Percentiles rank a stretch among this genome's conserved stretches.
Conservation (phyloP, 2,888 invertebrate species). For the Lasiommata megera region DNA sequence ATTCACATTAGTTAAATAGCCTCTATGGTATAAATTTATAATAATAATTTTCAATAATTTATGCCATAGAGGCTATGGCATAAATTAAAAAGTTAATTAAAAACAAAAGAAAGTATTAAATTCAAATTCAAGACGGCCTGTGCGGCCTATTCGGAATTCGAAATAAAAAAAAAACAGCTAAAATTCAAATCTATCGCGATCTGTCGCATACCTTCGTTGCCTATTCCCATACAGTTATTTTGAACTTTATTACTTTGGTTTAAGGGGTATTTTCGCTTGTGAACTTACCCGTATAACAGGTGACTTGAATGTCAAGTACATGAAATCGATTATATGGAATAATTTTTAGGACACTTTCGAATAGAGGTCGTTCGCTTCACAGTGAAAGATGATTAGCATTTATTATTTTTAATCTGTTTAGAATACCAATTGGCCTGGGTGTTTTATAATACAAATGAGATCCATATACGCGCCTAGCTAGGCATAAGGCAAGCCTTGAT, state of each 20-base stretch:
- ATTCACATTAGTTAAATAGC: too few relatives aligned
- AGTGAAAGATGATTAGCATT: constrained; percentile 56
- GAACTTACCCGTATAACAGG: constrained; percentile 29
- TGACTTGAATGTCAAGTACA: constrained; percentile 73
- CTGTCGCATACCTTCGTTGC: constrained; percentile 43
- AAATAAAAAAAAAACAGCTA: constrained; percentile 54
- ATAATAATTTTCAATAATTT: too few relatives aligned
- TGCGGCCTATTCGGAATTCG: constrained; percentile 53
- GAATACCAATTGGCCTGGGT: constrained; percentile 17
- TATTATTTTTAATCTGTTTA: constrained; percentile 17
- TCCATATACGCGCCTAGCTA: too few relatives aligned
- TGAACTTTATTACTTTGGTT: constrained; percentile 33
- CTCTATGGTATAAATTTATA: too few relatives aligned
- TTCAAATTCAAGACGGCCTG: constrained; percentile 46
- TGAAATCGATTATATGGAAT: constrained; percentile 65
- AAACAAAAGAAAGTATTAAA: constrained; percentile 42
- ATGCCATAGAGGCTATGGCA: too few relatives aligned
- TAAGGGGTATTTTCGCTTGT: constrained; percentile 41
- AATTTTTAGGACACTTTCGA: constrained; percentile 70
- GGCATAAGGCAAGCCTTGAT: too few relatives aligned
- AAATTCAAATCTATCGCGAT: constrained; percentile 40
- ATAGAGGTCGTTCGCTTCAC: constrained; percentile 47
- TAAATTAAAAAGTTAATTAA: neutral
- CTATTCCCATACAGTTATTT: constrained; percentile 22
- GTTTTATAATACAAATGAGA: neutral